Conservation (phyloP, 2,888 invertebrate genomes). For the Leuctra nigra region DNA sequence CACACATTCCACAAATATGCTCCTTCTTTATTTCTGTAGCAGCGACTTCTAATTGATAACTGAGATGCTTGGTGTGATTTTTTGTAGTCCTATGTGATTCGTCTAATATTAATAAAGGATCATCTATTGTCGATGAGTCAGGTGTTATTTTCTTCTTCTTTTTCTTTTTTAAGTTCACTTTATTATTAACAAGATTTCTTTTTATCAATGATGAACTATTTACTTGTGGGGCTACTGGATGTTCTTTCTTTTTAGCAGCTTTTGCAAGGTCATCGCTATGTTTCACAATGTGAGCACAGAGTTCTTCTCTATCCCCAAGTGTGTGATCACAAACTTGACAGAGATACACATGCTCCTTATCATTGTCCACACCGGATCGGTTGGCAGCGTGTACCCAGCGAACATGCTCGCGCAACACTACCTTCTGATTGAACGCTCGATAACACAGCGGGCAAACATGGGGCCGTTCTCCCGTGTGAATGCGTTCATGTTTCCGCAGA, state of each 20-base stretch:
- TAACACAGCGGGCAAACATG: constrained; percentile 76
- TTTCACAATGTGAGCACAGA: constrained; percentile 76
- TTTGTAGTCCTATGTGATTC: too few species aligned
- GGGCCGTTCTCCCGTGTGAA: constrained; percentile 79
- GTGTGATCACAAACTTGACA: constrained; percentile 71
- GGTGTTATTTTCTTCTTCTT: neutral
- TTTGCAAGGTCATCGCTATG: constrained; percentile 60
- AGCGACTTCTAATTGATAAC: too few species aligned
- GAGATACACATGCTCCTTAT: constrained; percentile 56
- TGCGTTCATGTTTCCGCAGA: constrained; percentile 74
- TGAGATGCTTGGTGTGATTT: neutral
- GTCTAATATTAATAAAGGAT: too few species aligned
- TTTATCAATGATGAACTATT: neutral
- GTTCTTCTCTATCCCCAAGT: constrained; percentile 61
- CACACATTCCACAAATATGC: constrained; percentile 9
- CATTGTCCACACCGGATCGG: constrained; percentile 65
- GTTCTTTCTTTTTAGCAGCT: constrained; percentile 2
- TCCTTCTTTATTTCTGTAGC: neutral
- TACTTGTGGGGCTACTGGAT: neutral
- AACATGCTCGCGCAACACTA: constrained; percentile 77
- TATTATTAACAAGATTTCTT: neutral
- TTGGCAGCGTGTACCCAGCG: constrained; percentile 64
- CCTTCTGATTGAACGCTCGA: constrained; percentile 73
- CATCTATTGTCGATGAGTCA: too few species aligned
- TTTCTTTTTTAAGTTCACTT: neutral